Conservation (phyloP, 2,797 vertebrate species). For the Anabacerthia variegaticeps region DNA sequence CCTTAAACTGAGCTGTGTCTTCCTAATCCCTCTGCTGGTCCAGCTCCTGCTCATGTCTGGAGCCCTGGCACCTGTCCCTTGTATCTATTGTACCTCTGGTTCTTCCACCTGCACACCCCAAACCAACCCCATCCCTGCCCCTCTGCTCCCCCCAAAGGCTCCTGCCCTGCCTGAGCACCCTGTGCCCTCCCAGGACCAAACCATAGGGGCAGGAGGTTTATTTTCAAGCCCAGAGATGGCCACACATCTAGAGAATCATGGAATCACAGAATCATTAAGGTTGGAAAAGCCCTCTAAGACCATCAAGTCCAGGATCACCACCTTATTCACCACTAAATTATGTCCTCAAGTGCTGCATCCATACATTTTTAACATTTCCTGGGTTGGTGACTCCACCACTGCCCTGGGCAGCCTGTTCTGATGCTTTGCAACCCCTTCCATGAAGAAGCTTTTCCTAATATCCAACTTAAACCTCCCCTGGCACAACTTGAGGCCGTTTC, state of each 20-base stretch:
- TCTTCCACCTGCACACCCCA: background rate
- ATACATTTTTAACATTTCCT: background rate
- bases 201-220: background rate
- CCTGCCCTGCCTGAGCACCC: background rate
- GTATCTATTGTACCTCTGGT: background rate
- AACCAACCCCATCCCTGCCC: background rate
- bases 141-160: rapidly evolving
- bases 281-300: background rate
- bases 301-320: background rate
- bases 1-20: background rate
- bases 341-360: background rate
- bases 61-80: background rate
- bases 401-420: background rate
- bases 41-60: background rate
- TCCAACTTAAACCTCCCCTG: background rate
- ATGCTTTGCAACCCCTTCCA: background rate
- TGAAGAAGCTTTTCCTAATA: background rate
- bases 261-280: background rate
- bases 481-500: background rate
- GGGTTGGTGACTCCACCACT: background rate
- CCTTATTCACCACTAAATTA: background rate
- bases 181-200: background rate
- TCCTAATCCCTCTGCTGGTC: background rate
- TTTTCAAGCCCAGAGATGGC: background rate
- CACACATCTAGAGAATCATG: rapidly evolving